Evolutionary conservation across 2,888 invertebrate genomes (phyloP).

Genomic region (Agonopterix alstromeriana): DNA sequence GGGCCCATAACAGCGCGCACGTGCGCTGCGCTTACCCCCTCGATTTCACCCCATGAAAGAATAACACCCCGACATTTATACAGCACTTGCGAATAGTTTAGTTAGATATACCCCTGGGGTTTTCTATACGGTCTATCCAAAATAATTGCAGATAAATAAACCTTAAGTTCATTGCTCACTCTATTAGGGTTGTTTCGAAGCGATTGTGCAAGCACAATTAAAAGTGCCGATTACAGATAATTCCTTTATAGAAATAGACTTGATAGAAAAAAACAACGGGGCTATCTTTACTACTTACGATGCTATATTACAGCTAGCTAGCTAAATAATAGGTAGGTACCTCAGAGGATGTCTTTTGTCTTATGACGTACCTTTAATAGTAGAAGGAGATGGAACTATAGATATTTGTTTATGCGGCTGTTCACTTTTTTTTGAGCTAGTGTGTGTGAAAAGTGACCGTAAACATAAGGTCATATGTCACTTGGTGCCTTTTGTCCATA

Average conservation of each 20-base stretch:
- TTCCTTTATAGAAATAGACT: too few species aligned
- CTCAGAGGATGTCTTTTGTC: too few species aligned
- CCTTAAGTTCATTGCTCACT: constrained; percentile 35
- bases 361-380: too few species aligned
- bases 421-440: too few species aligned
- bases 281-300: neutral
- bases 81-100: constrained; percentile 52
- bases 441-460: too few species aligned
- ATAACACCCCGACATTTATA: constrained; percentile 46
- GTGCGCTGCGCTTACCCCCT: constrained; percentile 39
- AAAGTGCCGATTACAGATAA: too few species aligned
- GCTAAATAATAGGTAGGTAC: too few species aligned
- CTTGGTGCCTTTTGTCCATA: too few species aligned
- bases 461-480: too few species aligned
- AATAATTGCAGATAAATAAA: constrained; percentile 68
- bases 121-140: constrained; percentile 29
- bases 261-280: too few species aligned
- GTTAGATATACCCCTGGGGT: constrained; percentile 32
- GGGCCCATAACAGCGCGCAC: constrained; percentile 54
- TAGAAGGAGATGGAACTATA: too few species aligned
- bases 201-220: constrained; percentile 20
- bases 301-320: constrained; percentile 17
- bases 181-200: constrained; percentile 18
- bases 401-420: too few species aligned
- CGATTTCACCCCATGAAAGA: constrained; percentile 18